Evolutionary conservation across 1,140 invertebrate genomes (phyloP).

Genomic region (Procambarus virginalis): DNA sequence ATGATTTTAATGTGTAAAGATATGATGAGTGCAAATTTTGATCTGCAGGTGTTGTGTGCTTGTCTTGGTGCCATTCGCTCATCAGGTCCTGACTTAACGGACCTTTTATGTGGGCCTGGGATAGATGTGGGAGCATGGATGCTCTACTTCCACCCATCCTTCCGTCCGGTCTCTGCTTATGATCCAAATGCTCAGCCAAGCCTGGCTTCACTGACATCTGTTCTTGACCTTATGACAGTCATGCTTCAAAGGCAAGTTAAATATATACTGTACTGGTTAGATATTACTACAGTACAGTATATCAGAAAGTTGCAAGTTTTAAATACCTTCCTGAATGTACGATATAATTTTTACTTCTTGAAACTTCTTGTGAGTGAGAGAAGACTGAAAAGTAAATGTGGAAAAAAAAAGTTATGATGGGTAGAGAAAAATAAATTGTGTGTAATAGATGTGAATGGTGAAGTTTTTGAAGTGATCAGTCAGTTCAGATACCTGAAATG

Average conservation of each 20-base stretch:
- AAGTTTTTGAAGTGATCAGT: no score
- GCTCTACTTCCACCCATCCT: slow-evolving; percentile 55
- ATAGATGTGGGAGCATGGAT: slow-evolving; percentile 49
- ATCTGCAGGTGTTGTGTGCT: slow-evolving; percentile 42
- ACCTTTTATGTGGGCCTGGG: slow-evolving; percentile 44
- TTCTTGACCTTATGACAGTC: slow-evolving; percentile 57
- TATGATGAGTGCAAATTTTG: background rate
- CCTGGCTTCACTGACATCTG: slow-evolving; percentile 53
- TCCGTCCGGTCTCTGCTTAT: slow-evolving; percentile 42
- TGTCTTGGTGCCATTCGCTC: slow-evolving; percentile 38
- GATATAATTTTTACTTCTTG: no score
- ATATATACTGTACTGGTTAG: background rate
- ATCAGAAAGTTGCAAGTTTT: no score
- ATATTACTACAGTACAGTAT: no score
- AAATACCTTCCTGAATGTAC: no score
- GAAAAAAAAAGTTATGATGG: no score
- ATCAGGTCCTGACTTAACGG: slow-evolving; percentile 44
- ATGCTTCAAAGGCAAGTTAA: slow-evolving; percentile 49
- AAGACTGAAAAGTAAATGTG: no score
- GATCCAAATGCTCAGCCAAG: slow-evolving; percentile 54
- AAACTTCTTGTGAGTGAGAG: no score
- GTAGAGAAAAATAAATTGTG: no score
- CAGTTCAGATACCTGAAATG: no score
- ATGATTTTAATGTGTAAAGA: background rate
- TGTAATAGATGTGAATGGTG: no score